A percentile compares a stretch with the other conserved stretches of the same genome.
These are phyloP conservation scores for Lagopus leucura DNA, from an alignment of 2,113 vertebrate genomes.

Conservation along the genomic window DNA sequence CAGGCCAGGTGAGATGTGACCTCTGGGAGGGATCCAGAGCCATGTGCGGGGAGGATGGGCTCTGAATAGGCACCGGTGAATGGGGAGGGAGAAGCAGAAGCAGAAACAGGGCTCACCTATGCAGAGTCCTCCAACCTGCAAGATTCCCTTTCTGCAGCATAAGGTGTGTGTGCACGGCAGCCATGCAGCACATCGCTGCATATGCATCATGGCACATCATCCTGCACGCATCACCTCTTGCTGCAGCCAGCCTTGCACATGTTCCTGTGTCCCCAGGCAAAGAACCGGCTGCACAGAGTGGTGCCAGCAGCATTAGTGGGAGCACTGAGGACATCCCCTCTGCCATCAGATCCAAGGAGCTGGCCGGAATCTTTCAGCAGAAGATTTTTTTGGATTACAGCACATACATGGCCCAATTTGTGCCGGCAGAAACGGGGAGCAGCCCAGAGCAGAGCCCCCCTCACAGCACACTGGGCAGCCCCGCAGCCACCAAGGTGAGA, in stretches of 20 bases:
- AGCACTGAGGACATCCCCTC: slow-evolving; percentile 78
- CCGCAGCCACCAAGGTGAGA: slow-evolving; percentile 61
- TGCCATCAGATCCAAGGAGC: slow-evolving; percentile 48
- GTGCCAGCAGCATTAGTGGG: slow-evolving; percentile 65
- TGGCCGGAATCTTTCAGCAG: slow-evolving; percentile 44
- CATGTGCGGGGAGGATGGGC: too few species aligned
- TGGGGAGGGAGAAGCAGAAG: rapidly evolving
- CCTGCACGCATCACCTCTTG: neutral
- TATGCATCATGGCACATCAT: too few species aligned
- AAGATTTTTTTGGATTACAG: slow-evolving; percentile 80
- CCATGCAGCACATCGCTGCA: neutral
- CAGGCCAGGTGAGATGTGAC: slow-evolving; percentile 67
- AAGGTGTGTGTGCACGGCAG: too few species aligned
- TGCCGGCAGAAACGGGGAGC: slow-evolving; percentile 40
- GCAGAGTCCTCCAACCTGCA: neutral
- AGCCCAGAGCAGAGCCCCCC: slow-evolving; percentile 73
- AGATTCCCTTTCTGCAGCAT: rapidly evolving
- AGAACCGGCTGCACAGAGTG: neutral
- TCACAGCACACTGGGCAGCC: slow-evolving; percentile 72
- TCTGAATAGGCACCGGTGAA: neutral
- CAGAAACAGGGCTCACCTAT: neutral
- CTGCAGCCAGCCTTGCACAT: rapidly evolving
- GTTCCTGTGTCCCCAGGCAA: neutral
- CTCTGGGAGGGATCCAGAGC: rapidly evolving
- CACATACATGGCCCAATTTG: slow-evolving; percentile 83